These are phyloP conservation scores for Sinosuthora webbiana DNA, from an alignment of 2,113 vertebrate genomes.

Conservation along the genomic window DNA sequence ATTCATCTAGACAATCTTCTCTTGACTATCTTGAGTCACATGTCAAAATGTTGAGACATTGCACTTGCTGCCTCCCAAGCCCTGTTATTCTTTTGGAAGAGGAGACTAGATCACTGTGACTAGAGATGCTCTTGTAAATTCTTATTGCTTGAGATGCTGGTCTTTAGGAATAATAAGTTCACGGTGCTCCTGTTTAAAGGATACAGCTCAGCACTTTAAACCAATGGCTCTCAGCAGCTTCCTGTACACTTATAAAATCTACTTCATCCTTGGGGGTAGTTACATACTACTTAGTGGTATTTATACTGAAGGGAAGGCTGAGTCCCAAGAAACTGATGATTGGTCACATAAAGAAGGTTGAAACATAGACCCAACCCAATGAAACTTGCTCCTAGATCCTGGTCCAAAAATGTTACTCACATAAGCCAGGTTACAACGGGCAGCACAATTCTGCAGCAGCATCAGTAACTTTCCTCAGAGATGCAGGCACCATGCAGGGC, in stretches of 20 bases:
- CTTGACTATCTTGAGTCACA: not conserved
- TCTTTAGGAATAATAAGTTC: not conserved
- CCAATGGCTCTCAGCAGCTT: not conserved
- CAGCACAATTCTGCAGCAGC: not conserved
- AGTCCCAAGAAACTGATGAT: not conserved
- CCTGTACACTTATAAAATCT: not conserved
- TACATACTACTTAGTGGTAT: not conserved
- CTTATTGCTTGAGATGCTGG: not conserved
- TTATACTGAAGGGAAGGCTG: not conserved
- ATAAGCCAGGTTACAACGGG: not conserved
- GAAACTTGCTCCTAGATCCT: not conserved
- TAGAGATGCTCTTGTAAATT: not conserved
- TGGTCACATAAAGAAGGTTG: not conserved
- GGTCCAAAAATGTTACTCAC: fast-evolving
- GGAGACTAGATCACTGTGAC: not conserved
- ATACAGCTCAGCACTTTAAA: not conserved
- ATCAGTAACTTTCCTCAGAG: not conserved
- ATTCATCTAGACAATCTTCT: not conserved
- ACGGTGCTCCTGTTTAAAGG: not conserved
- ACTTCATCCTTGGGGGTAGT: not conserved
- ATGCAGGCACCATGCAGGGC: not conserved
- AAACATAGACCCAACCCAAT: not conserved
- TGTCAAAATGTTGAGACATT: not conserved
- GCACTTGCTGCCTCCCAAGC: not conserved
- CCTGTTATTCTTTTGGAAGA: not conserved